phyloP scores from a whole-genome alignment of 2,113 vertebrate genomes.

The Ascaphus truei region DNA sequence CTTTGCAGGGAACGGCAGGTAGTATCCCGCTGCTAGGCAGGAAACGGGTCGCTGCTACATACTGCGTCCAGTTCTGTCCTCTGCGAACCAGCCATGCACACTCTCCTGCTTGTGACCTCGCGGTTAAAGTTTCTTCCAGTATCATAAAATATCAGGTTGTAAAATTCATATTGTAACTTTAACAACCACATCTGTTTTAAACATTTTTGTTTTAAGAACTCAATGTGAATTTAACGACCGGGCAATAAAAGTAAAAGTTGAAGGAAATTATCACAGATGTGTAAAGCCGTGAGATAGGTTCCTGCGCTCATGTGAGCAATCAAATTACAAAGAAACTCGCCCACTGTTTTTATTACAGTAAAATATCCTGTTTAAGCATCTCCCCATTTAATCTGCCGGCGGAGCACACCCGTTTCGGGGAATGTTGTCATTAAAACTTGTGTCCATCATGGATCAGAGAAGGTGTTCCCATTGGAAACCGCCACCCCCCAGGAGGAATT shows the following conservation, averaged over 20 bases:
- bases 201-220: conserved; percentile 76
- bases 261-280: conserved; percentile 83
- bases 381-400: conserved; percentile 52
- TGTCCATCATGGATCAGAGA: neutral
- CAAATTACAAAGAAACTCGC: conserved; percentile 67
- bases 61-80: neutral
- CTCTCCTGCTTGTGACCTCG: conserved; percentile 53
- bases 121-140: conserved; percentile 62
- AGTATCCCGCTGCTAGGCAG: neutral
- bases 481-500: neutral
- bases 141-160: conserved; percentile 70
- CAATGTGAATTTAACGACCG: conserved; percentile 71
- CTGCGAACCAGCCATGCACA: neutral
- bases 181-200: conserved; percentile 80
- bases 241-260: conserved; percentile 72
- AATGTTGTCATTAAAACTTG: neutral
- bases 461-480: neutral
- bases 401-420: conserved; percentile 29
- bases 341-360: conserved; percentile 55
- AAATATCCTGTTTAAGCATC: conserved; percentile 56
- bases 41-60: neutral
- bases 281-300: conserved; percentile 68
- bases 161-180: conserved; percentile 77
- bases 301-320: conserved; percentile 61
- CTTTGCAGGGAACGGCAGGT: neutral